Percentiles rank a stretch among this genome's conserved stretches.
phyloP scores from a whole-genome alignment of 1,140 invertebrate species.

The Spodoptera frugiperda region DNA sequence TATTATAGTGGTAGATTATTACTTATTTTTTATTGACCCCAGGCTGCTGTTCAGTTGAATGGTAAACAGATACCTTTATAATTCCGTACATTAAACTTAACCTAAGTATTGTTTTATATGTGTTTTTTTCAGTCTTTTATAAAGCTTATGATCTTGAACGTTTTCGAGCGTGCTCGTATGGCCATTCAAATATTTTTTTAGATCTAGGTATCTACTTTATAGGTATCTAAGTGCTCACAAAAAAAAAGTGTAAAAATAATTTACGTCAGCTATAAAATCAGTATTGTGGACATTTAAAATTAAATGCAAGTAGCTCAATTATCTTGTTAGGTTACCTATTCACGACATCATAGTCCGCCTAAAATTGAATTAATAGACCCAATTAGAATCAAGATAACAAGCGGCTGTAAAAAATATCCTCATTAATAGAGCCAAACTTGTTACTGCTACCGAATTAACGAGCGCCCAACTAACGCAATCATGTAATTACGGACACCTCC shows the following conservation, averaged over 20 bases:
- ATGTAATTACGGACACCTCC: conserved; percentile 74
- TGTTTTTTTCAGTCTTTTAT: too few relatives aligned
- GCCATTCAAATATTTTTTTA: too few relatives aligned
- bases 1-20: too few relatives aligned
- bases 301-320: conserved; percentile 27
- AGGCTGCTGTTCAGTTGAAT: too few relatives aligned
- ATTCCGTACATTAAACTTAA: too few relatives aligned
- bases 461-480: conserved; percentile 68
- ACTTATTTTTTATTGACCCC: too few relatives aligned
- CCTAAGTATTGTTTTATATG: too few relatives aligned
- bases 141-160: too few relatives aligned
- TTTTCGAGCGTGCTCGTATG: too few relatives aligned
- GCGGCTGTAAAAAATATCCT: conserved; percentile 68
- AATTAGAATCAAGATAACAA: conserved; percentile 65
- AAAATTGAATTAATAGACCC: conserved; percentile 63
- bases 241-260: not conserved
- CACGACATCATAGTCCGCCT: conserved; percentile 52
- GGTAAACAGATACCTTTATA: too few relatives aligned
- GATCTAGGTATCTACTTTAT: too few relatives aligned
- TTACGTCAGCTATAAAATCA: not conserved
- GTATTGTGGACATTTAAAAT: conserved; percentile 5
- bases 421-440: conserved; percentile 76
- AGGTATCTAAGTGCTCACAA: not conserved
- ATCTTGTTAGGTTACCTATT: conserved; percentile 44
- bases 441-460: conserved; percentile 82